Conservation (phyloP, 2,113 vertebrate genomes). For the Ranitomeya variabilis region DNA sequence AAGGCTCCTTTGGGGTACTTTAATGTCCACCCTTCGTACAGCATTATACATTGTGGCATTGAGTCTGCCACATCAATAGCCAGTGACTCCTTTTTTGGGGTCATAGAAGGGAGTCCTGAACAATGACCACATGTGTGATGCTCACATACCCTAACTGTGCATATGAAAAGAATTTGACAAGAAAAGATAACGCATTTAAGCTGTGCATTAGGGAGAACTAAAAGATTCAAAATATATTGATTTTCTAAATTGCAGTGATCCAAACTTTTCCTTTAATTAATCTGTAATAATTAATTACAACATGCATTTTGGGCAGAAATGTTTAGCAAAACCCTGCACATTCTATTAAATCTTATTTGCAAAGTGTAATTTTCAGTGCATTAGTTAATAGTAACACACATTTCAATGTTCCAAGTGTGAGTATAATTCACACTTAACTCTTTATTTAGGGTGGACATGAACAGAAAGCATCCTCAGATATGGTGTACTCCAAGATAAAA, state of each 20-base stretch:
- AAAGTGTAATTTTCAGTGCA: not conserved
- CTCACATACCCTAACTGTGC: too few species aligned
- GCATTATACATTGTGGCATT: too few species aligned
- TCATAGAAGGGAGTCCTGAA: too few species aligned
- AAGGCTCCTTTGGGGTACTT: too few species aligned
- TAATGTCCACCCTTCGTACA: too few species aligned
- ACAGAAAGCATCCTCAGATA: not conserved
- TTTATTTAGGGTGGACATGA: not conserved
- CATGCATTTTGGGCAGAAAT: not conserved
- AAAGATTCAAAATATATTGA: not conserved
- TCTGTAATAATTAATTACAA: not conserved
- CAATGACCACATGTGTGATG: too few species aligned
- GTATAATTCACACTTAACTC: not conserved
- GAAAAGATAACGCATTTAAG: too few species aligned
- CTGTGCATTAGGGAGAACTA: not conserved
- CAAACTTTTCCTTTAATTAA: not conserved
- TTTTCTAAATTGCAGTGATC: not conserved
- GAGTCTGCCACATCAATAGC: too few species aligned
- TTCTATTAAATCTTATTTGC: not conserved
- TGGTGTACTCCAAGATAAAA: not conserved
- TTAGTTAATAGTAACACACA: not conserved
- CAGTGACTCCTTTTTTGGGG: too few species aligned
- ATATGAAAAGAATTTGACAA: too few species aligned
- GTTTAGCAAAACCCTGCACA: not conserved
- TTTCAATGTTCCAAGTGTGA: not conserved